Percentiles rank a stretch among this genome's conserved stretches.
Conservation (phyloP, 2,113 vertebrate species). For the Cynoglossus semilaevis region DNA sequence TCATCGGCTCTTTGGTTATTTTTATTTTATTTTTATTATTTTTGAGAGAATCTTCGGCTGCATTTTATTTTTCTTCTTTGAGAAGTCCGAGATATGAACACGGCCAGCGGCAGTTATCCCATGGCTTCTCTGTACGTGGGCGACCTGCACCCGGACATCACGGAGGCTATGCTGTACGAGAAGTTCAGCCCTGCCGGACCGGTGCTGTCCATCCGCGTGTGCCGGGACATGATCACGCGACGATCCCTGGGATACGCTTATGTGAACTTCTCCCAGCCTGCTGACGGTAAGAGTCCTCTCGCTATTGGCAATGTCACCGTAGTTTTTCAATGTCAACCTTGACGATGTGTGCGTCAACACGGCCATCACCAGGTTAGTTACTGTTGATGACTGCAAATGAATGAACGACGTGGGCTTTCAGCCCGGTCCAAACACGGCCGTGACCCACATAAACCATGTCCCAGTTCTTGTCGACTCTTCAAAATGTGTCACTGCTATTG, state of each 20-base stretch:
- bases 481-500: conserved; percentile 3
- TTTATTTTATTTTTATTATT: not conserved
- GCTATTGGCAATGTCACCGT: not conserved
- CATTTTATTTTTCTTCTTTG: conserved; percentile 4
- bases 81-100: conserved; percentile 72
- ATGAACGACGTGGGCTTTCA: too few relatives aligned
- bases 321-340: not conserved
- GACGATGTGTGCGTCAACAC: too few relatives aligned
- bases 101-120: conserved; percentile 86
- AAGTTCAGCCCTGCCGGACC: conserved; percentile 98
- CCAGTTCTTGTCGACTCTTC: conserved; percentile 42
- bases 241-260: conserved; percentile 96
- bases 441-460: conserved; percentile 62
- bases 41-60: not conserved
- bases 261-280: conserved; percentile 98
- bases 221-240: conserved; percentile 98
- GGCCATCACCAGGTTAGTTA: too few relatives aligned
- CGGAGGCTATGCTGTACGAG: conserved; percentile 99
- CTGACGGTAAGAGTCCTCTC: conserved; percentile 84
- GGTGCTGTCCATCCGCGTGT: conserved; percentile 98
- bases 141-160: conserved; percentile 97
- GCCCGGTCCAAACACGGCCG: too few relatives aligned
- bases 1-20: conserved; percentile 2
- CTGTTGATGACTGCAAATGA: too few relatives aligned
- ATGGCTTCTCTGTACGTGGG: conserved; percentile 99